phyloP scores from a whole-genome alignment of 37 sponge, comb jelly and placozoan genomes.

The Diacarnus erythraeanus region DNA sequence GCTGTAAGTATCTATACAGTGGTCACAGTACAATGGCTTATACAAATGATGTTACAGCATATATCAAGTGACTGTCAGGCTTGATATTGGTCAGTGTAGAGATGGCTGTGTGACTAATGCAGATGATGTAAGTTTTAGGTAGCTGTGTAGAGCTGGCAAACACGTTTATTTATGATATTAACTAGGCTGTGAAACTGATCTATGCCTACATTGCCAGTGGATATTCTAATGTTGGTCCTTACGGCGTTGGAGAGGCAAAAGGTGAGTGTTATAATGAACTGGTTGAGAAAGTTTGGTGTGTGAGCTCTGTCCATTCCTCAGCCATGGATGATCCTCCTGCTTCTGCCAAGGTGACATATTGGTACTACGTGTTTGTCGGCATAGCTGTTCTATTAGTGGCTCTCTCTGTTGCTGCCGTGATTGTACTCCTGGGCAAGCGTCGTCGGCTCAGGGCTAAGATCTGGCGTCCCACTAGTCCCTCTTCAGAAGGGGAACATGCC shows the following conservation, averaged over 20 bases:
- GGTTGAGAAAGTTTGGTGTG: no score
- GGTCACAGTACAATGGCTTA: not conserved
- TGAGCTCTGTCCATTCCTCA: no score
- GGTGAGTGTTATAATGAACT: constrained; percentile 42
- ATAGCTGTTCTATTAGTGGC: not conserved
- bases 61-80: constrained; percentile 24
- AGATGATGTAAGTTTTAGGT: constrained; percentile 34
- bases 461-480: constrained; percentile 45
- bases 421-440: constrained; percentile 3
- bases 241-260: not conserved
- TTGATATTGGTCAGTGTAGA: constrained; percentile 39
- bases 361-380: constrained; percentile 1
- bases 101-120: constrained; percentile 16
- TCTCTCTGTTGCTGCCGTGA: not conserved
- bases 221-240: not conserved
- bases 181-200: constrained; percentile 14
- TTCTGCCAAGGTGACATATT: not conserved
- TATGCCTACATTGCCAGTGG: constrained; percentile 21
- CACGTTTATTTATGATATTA: not conserved
- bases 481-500: constrained; percentile 2
- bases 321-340: not conserved
- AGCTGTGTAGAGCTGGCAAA: not conserved
- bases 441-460: constrained; percentile 25
- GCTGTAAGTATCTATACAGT: not conserved
- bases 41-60: constrained; percentile 7